These are phyloP conservation scores for Chaetodon trifasciatus DNA, from an alignment of 2,797 vertebrate species.

Conservation along the genomic window DNA sequence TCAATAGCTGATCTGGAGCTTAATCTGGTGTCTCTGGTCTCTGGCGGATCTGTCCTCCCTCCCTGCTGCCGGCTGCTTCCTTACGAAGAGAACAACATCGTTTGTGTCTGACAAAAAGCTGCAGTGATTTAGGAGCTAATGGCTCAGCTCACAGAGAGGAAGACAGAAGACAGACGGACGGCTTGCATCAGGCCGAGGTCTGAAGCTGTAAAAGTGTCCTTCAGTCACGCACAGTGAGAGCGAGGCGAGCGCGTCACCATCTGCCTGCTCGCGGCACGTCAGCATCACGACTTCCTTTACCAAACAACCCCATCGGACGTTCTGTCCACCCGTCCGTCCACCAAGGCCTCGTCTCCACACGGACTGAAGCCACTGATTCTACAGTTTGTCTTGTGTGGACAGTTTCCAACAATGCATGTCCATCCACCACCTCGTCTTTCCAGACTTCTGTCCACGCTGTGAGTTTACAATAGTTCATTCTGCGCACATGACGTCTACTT, in stretches of 20 bases:
- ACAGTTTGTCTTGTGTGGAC: too few relatives aligned
- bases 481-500: too few relatives aligned
- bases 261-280: background rate
- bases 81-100: constrained; percentile 40
- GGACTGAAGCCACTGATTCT: too few relatives aligned
- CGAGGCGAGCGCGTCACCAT: background rate
- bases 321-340: too few relatives aligned
- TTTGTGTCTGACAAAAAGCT: constrained; percentile 68
- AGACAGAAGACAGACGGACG: constrained; percentile 27
- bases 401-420: too few relatives aligned
- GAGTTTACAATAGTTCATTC: too few relatives aligned
- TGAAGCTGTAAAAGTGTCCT: background rate
- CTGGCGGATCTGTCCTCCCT: constrained; percentile 28
- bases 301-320: too few relatives aligned
- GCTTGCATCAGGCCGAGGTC: constrained; percentile 9
- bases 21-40: constrained; percentile 53
- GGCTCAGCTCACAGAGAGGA: constrained; percentile 13
- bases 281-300: too few relatives aligned
- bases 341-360: too few relatives aligned
- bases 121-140: constrained; percentile 56
- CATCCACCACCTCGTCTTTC: too few relatives aligned
- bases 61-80: constrained; percentile 28
- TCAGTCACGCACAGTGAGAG: background rate
- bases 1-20: constrained; percentile 59
- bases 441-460: too few relatives aligned